Evolutionary conservation across 92 coral and sea anemone species (phyloP).

Genomic region (Porites lobata): DNA sequence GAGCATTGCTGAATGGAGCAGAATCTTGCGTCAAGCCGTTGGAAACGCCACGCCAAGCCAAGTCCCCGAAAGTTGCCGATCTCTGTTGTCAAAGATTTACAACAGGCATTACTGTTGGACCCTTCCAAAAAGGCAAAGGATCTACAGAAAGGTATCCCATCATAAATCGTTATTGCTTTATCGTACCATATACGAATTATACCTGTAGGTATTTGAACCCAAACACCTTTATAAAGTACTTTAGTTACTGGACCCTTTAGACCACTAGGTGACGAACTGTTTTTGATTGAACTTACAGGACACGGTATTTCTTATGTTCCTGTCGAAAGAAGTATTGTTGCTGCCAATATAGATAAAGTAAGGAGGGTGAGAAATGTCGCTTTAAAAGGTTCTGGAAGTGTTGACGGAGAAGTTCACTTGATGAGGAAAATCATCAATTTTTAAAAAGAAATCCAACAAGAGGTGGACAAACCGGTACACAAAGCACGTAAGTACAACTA

Average conservation of each 20-base stretch:
- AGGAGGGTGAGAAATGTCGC: conserved; percentile 15
- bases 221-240: background rate
- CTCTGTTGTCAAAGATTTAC: background rate
- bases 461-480: background rate
- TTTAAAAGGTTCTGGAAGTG: background rate
- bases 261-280: background rate
- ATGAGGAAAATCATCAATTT: conserved; percentile 3
- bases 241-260: background rate
- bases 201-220: background rate
- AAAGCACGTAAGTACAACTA: background rate
- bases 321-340: conserved; percentile 9
- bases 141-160: conserved; percentile 12
- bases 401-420: conserved; percentile 5
- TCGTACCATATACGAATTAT: background rate
- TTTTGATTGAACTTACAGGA: conserved; percentile 10
- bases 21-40: too few relatives aligned
- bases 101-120: background rate
- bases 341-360: conserved; percentile 27
- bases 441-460: conserved; percentile 18
- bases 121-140: conserved; percentile 24
- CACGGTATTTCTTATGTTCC: conserved; percentile 26
- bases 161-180: too few relatives aligned
- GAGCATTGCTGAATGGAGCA: too few relatives aligned
- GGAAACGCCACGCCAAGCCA: conserved; percentile 28
- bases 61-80: conserved; percentile 21